Evolutionary conservation across 2,888 invertebrate genomes (phyloP), one percentile per base, ranked within the genome.

Genomic region (Nasonia oneida): DNA sequence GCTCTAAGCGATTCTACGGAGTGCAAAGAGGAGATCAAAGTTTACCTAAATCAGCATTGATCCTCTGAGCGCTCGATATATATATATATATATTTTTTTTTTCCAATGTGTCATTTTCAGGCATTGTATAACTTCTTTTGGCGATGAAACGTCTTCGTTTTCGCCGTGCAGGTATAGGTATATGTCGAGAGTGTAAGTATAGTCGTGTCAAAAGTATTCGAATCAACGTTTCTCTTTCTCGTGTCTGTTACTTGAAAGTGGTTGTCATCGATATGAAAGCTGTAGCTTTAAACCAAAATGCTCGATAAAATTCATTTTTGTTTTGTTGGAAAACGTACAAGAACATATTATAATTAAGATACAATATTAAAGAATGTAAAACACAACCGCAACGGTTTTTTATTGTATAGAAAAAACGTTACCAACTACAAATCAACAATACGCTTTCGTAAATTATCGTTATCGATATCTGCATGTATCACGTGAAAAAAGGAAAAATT

Each of bases 351-450:
- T 42, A 42, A 10, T 42, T 42, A 42, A 23, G 23, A 61, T 61
- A 53, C 18, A 53, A 81, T 77, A 73, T 79, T 82, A 85, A 82
- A 85, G 61, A 82, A 81, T 77, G 67, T 74, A 82, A 85, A 85
- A 85, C 77, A 85, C 81, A 82, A 85, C 77, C 81, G 33, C 67
- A 79, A 74, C 18, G 81, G 18, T 71, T 70, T 77, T 42, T 70
- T 78, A 76, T 71, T 77, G 70, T 73, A 73, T 81, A 85, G 81
- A 85, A 81, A 85, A 85, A 81, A 77, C 73, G 81, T 81, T 50
- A 81, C 81, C 78, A 85, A 85, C 50, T 85, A 85, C 53, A 85
- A 85, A 85, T 85, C 81, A 85, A 85, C 85, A 85, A 85, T 85
- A 64, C 78, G 78, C 78, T 79, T 85, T 75, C n/a, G 70, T 82